These are phyloP conservation scores for Paramisgurnus dabryanus DNA, from an alignment of 2,113 vertebrate genomes.

Conservation along the genomic window DNA sequence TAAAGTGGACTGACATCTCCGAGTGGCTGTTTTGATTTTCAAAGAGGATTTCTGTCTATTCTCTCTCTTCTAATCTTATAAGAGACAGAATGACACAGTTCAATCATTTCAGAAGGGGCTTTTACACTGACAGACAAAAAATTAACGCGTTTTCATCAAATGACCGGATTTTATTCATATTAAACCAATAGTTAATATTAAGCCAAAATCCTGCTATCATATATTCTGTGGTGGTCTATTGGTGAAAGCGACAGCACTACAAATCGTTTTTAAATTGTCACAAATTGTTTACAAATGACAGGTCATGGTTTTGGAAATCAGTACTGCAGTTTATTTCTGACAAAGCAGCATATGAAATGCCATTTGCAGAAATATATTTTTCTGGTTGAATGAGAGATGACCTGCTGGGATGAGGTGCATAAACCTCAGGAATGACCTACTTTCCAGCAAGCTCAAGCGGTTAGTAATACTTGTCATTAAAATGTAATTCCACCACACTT, in stretches of 20 bases:
- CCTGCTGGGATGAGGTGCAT: background rate
- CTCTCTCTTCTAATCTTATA: no score
- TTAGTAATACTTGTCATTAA: constrained; percentile 3
- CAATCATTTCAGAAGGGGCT: background rate
- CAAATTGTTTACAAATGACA: no score
- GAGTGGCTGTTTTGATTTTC: background rate
- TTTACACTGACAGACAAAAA: no score
- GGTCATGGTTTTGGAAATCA: no score
- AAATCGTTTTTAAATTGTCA: background rate
- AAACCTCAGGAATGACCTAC: constrained; percentile 42
- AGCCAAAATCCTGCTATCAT: no score
- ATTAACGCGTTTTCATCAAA: no score
- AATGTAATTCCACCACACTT: constrained; percentile 8
- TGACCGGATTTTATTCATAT: no score
- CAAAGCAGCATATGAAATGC: background rate
- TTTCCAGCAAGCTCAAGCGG: constrained; percentile 12
- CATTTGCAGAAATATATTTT: background rate
- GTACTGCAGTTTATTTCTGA: background rate
- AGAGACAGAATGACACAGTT: background rate
- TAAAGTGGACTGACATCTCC: background rate
- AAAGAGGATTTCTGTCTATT: no score
- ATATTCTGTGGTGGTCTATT: no score
- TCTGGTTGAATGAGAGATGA: background rate
- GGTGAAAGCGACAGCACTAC: background rate
- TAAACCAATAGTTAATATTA: no score